A percentile compares a stretch with the other conserved stretches of the same genome.
These are phyloP conservation scores for Hyperopisus bebe DNA, from an alignment of 2,113 vertebrate genomes.

Conservation along the genomic window DNA sequence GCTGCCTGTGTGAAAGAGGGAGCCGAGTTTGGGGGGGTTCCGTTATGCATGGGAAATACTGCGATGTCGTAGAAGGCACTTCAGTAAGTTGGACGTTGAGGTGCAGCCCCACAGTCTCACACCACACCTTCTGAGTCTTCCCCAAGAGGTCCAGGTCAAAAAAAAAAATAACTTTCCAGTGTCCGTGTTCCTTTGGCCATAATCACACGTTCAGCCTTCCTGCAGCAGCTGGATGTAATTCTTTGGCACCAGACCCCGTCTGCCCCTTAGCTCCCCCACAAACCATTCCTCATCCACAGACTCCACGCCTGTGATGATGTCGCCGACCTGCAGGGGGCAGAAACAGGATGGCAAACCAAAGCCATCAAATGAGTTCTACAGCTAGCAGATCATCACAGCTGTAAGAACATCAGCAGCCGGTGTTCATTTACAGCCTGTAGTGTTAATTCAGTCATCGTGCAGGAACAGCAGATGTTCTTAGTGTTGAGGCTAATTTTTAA, in stretches of 20 bases:
- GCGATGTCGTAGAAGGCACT: not conserved
- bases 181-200: not conserved
- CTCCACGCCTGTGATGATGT: conserved; percentile 70
- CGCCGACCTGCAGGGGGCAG: conserved; percentile 67
- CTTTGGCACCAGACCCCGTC: conserved; percentile 77
- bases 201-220: conserved; percentile 36
- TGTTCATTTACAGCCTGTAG: not conserved
- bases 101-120: not conserved
- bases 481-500: not conserved
- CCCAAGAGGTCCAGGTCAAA: not conserved
- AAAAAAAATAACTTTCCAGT: not conserved
- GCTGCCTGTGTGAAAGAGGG: not conserved
- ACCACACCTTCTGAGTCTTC: not conserved
- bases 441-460: not conserved
- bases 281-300: conserved; percentile 79
- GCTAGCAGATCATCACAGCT: not conserved
- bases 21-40: not conserved
- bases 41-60: not conserved
- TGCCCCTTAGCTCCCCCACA: conserved; percentile 72
- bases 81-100: not conserved
- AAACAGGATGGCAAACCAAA: not conserved
- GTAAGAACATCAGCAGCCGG: not conserved
- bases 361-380: not conserved
- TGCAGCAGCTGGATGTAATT: conserved; percentile 72
- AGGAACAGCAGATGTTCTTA: not conserved